Conservation (phyloP, 1,140 invertebrate genomes). For the Drosophila truncata region DNA sequence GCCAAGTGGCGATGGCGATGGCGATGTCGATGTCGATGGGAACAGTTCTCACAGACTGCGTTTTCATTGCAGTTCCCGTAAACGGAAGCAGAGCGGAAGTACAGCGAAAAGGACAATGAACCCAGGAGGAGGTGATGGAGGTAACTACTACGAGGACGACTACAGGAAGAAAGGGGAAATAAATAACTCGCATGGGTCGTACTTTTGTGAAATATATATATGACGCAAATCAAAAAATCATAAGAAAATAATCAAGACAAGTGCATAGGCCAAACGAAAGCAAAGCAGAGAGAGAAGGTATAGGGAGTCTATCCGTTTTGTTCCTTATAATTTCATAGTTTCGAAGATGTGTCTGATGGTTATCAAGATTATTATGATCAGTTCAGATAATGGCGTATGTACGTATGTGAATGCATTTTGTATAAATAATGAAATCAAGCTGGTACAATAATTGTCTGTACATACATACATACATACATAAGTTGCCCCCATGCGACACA, state of each 20-base stretch:
- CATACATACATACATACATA: constrained; percentile 32
- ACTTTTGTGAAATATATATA: constrained; percentile 16
- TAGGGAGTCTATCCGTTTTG: constrained; percentile 28
- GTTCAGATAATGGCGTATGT: constrained; percentile 29
- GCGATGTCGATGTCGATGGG: too few species aligned
- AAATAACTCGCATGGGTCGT: constrained; percentile 9
- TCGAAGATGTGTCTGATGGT: constrained; percentile 36
- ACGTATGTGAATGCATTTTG: constrained; percentile 45
- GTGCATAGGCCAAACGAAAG: neutral
- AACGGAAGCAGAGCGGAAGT: constrained; percentile 40
- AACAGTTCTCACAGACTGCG: neutral
- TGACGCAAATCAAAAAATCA: constrained; percentile 16
- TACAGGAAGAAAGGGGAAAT: constrained; percentile 2
- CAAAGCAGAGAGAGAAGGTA: neutral
- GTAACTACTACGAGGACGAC: constrained; percentile 14
- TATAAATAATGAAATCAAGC: constrained; percentile 21
- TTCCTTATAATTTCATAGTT: constrained; percentile 32
- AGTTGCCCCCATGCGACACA: constrained; percentile 20
- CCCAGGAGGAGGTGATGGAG: constrained; percentile 4
- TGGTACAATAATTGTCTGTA: constrained; percentile 31
- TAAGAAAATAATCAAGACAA: constrained; percentile 19
- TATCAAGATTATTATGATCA: constrained; percentile 34
- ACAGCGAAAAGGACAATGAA: neutral
- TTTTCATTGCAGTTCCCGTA: constrained; percentile 69
- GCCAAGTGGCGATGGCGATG: neutral